Evolutionary conservation across 2,888 invertebrate species (phyloP), one percentile per base, ranked within the genome.

Genomic region (Conops quadrifasciatus): DNA sequence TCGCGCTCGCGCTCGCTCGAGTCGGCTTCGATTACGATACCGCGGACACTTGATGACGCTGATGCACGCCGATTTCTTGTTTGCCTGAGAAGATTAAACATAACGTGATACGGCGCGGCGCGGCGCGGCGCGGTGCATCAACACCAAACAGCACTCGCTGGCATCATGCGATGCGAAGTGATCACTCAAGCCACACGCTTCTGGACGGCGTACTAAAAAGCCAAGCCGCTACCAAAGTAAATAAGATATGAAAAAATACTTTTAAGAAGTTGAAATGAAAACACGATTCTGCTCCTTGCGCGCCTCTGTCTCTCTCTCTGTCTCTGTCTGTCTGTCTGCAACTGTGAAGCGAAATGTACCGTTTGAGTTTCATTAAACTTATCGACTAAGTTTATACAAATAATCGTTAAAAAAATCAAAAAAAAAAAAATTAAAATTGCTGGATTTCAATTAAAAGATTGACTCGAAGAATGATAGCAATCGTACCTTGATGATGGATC

Each of bases 301-400:
- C n/a, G n/a, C 36, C 36, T 4, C 9, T 36, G 36, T 9, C 36
- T 36, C 9, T 36, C 36, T 7, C 36, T 36, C 9, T 7, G 5
- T 36, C 36, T 36, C 9, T 36, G 9, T 9, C 9, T 36, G 4
- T 4, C 36, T 7, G 36, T 36, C 4, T 36, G 4, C 9, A 7
- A 11, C 24, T 28, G n/a, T n/a, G 24, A 7, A 43, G 43, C 26
- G 21, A 43, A 75, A 75, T 72, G 66, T 77, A 76, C 77, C 76
- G 77, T 77, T 77, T 75, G 75, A 74, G 75, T 77, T 77, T 76
- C 73, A 72, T 75, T 75, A 76, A 75, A 72, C 64, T 74, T 75
- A 82, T 81, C 78, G 77, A 80, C 81, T 78, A 78, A 77, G 26
- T 76, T 77, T 80, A 74, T 70, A 72, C 62, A 53, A 67, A 67